These are phyloP conservation scores for Neodiprion virginianus DNA, from an alignment of 1,140 invertebrate species.

Conservation along the genomic window DNA sequence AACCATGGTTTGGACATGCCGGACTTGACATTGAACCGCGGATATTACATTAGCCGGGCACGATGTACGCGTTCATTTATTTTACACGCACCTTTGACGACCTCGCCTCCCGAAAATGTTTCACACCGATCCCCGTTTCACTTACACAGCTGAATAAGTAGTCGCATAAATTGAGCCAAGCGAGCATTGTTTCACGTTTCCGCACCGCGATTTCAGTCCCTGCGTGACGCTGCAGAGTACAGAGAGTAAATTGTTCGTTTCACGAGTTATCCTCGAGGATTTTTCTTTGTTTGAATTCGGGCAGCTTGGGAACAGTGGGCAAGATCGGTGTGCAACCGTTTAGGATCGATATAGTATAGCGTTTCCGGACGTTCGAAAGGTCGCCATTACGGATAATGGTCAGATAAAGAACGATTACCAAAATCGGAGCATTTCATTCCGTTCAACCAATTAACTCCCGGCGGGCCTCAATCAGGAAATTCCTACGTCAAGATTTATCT, in stretches of 20 bases:
- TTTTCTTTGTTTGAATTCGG: no score
- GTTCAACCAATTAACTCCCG: constrained; percentile 44
- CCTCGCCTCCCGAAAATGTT: constrained; percentile 5
- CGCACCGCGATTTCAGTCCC: neutral
- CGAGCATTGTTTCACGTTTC: no score
- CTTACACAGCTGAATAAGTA: neutral
- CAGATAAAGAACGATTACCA: constrained; percentile 42
- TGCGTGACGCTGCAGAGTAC: neutral
- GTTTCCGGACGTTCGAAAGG: constrained; percentile 39
- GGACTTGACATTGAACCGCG: constrained; percentile 4
- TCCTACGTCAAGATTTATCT: constrained; percentile 35
- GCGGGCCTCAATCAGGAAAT: constrained; percentile 26
- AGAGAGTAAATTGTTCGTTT: no score
- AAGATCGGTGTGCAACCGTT: constrained; percentile 32
- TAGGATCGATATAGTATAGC: constrained; percentile 30
- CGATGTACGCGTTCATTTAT: constrained; percentile 45
- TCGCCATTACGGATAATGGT: constrained; percentile 42
- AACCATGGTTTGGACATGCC: constrained; percentile 18
- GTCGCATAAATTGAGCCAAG: no score
- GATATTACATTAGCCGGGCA: constrained; percentile 45
- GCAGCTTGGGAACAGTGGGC: neutral
- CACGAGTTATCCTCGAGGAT: no score
- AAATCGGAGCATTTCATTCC: constrained; percentile 28
- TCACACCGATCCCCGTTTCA: neutral
- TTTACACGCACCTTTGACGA: constrained; percentile 37